Conservation (phyloP, 2,113 vertebrate genomes). For the Crotalus viridis region DNA sequence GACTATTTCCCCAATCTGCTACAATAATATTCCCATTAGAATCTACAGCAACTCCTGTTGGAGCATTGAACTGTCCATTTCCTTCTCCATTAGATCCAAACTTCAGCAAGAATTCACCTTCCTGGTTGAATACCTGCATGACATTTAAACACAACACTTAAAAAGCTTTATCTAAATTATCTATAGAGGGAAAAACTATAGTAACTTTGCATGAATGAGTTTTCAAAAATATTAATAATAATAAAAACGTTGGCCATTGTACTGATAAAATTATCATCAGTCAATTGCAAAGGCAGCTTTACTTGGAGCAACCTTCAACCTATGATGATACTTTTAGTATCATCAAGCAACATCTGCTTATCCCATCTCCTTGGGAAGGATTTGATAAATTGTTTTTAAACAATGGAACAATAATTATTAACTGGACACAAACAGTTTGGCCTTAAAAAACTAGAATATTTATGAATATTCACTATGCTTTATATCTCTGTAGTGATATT, state of each 20-base stretch:
- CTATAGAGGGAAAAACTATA: not conserved
- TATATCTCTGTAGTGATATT: not conserved
- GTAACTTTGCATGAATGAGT: not conserved
- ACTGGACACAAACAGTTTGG: not conserved
- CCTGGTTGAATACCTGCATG: slow-evolving; percentile 92
- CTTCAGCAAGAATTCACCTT: slow-evolving; percentile 94
- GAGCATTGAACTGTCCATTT: slow-evolving; percentile 97
- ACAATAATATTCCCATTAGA: slow-evolving; percentile 96
- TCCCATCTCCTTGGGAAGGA: not conserved
- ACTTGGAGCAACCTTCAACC: too few species aligned
- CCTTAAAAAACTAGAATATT: not conserved
- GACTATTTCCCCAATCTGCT: slow-evolving; percentile 97
- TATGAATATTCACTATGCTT: not conserved
- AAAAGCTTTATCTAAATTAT: not conserved
- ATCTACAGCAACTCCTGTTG: slow-evolving; percentile 96
- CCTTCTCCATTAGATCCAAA: slow-evolving; percentile 98
- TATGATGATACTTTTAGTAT: not conserved
- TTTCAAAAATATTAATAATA: not conserved
- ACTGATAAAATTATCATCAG: not conserved
- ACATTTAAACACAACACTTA: slow-evolving; percentile 12
- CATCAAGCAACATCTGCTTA: not conserved
- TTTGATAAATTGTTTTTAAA: not conserved
- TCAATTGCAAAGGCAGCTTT: not conserved
- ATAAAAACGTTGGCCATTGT: not conserved
- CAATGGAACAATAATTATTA: not conserved